Conservation (phyloP, 2,888 invertebrate genomes). For the Nemurella pictetii region DNA sequence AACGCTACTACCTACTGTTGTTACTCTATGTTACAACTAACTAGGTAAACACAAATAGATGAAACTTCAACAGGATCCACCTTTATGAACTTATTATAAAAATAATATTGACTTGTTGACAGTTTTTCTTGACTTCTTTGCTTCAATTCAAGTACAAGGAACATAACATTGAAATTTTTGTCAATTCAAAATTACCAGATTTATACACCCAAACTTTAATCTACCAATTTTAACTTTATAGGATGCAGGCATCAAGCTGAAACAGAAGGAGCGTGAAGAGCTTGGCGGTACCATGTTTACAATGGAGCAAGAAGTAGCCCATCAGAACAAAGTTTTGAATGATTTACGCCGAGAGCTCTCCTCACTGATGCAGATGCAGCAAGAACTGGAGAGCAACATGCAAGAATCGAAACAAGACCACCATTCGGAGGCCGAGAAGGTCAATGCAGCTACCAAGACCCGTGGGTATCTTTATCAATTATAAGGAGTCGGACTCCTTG, state of each 20-base stretch:
- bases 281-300: slow-evolving; percentile 64
- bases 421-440: slow-evolving; percentile 54
- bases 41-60: no score
- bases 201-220: neutral
- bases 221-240: slow-evolving; percentile 41
- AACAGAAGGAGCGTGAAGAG: slow-evolving; percentile 59
- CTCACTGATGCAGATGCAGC: slow-evolving; percentile 56
- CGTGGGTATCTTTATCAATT: slow-evolving; percentile 51
- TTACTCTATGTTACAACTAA: no score
- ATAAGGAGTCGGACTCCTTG: no score
- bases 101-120: neutral
- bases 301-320: slow-evolving; percentile 62
- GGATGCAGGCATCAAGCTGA: slow-evolving; percentile 55
- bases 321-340: slow-evolving; percentile 59
- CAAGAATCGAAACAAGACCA: slow-evolving; percentile 55
- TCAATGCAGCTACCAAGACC: slow-evolving; percentile 54
- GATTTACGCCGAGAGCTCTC: slow-evolving; percentile 59
- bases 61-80: no score
- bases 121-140: no score
- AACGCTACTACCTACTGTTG: no score
- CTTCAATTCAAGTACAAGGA: neutral
- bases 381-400: slow-evolving; percentile 57
- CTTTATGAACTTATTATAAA: neutral
- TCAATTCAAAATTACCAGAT: neutral
- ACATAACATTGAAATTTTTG: neutral